Evolutionary conservation across 2,113 vertebrate genomes (phyloP), one percentile per base, ranked within the genome.

Genomic region (Tetraodon nigroviridis): DNA sequence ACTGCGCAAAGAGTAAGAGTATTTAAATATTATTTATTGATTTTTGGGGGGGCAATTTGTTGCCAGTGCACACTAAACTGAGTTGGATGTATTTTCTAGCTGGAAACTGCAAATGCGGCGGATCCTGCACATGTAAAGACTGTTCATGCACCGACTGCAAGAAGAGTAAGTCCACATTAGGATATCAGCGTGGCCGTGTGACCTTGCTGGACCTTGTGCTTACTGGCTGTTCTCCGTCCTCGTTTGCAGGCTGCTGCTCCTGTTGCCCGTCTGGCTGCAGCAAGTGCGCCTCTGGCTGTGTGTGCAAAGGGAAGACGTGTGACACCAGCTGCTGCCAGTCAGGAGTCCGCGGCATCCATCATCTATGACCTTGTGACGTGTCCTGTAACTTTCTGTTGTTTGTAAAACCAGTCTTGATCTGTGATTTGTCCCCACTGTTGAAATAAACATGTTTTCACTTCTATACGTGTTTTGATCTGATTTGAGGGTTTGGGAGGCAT

Each of bases 211-310:
- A 8, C 32, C 12, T 37, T 37, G 32, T 37, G 32, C 13, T 49
- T 14, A 11, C 21, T 51, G 20, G 16, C 20, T 22, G 20, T 14
- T 24, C 12, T 37, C 12, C 22, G n/a, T 15, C 37, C 21, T 12
- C 0, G 0, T 20, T 20, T 54, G 0, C 77, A 98, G 96, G 94
- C 64, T 98, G 95, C 87, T 99, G 95, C 57, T 27, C 92, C 1
- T 98, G 95, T 69, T 98, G 96, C 68, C 94, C 96, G 0, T 81
- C 91, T 0, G 93, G 91, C 51, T 99, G 95, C 80, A 88, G 82
- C 81, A 98, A 98, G 74, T 98, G 95, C 13, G 94, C 95, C 2
- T 92, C 89, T 51, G 95, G 95, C 69, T 97, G 96, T 0, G 84
- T 97, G 75, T 96, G 95, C 86, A 95, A 94, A 86, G 93, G 91